phyloP scores from a whole-genome alignment of 2,888 invertebrate species.

The Phyllotreta striolata region DNA sequence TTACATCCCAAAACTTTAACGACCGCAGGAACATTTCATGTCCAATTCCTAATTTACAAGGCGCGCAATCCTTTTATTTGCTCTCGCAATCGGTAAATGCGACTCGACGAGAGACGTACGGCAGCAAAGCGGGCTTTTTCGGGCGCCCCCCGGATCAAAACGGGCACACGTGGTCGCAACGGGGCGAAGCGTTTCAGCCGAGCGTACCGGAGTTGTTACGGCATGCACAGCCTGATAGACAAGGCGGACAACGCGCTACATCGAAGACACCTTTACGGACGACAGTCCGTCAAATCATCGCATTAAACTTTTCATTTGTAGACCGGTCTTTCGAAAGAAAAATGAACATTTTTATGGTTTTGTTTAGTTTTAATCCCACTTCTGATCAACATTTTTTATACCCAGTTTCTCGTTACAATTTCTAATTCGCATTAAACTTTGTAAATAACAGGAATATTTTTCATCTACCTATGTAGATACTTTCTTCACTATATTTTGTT shows the following conservation, averaged over 20 bases:
- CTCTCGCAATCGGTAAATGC: constrained; percentile 26
- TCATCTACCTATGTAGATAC: no score
- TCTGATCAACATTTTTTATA: no score
- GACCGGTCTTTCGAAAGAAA: background rate
- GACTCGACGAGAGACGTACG: constrained; percentile 20
- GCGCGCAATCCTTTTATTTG: constrained; percentile 31
- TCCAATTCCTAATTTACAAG: constrained; percentile 33
- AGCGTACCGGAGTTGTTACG: constrained; percentile 45
- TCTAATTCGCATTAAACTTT: background rate
- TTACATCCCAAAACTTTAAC: no score
- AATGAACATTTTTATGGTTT: background rate
- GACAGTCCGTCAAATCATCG: constrained; percentile 29
- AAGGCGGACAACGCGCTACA: constrained; percentile 33
- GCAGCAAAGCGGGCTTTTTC: constrained; percentile 14
- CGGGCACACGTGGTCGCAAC: constrained; percentile 47
- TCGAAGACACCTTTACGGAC: constrained; percentile 24
- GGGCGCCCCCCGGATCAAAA: constrained; percentile 16
- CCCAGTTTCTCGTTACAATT: background rate
- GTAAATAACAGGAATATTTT: no score
- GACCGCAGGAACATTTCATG: constrained; percentile 23
- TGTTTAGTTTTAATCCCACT: no score
- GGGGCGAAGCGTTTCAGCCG: constrained; percentile 46
- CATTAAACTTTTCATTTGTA: background rate
- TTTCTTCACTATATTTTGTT: no score
- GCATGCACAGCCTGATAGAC: constrained; percentile 47